Percentiles rank a stretch among this genome's conserved stretches.
Evolutionary conservation across 2,113 vertebrate genomes (phyloP).

Genomic region (Corythaeola cristata): DNA sequence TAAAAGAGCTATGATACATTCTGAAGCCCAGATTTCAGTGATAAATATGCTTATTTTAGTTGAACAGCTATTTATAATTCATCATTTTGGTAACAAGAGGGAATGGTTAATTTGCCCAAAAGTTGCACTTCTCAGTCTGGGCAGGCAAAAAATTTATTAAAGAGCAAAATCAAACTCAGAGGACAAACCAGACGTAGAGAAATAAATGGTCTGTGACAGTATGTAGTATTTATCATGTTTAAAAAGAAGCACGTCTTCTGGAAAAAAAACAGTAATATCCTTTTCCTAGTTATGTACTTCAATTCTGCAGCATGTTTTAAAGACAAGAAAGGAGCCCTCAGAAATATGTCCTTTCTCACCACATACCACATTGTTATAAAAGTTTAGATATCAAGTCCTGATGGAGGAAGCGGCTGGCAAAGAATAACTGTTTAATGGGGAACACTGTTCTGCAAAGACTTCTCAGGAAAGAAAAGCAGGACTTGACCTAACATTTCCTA

Average conservation of each 20-base stretch:
- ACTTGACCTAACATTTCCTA: background rate
- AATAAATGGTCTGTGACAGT: slow-evolving; percentile 25
- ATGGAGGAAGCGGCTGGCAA: background rate
- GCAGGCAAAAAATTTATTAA: slow-evolving; percentile 32
- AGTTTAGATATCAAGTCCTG: background rate
- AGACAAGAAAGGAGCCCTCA: background rate
- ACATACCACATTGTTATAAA: background rate
- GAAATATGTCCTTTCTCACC: background rate
- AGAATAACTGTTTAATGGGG: background rate
- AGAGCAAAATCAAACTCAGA: slow-evolving; percentile 35
- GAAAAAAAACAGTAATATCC: background rate
- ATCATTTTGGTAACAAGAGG: slow-evolving; percentile 29
- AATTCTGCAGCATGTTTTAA: background rate
- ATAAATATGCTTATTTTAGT: slow-evolving; percentile 46
- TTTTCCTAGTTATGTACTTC: background rate
- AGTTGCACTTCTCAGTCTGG: slow-evolving; percentile 26
- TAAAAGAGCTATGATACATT: background rate
- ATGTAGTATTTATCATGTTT: background rate
- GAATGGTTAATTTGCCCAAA: slow-evolving; percentile 27
- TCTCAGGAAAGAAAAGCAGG: background rate
- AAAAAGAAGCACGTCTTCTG: background rate
- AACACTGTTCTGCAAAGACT: background rate
- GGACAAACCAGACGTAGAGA: slow-evolving; percentile 12
- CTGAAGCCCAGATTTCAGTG: background rate
- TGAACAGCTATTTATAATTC: slow-evolving; percentile 42